These are phyloP conservation scores for Heterodera filipjevi DNA, from an alignment of 2,888 invertebrate genomes.

Conservation along the genomic window DNA sequence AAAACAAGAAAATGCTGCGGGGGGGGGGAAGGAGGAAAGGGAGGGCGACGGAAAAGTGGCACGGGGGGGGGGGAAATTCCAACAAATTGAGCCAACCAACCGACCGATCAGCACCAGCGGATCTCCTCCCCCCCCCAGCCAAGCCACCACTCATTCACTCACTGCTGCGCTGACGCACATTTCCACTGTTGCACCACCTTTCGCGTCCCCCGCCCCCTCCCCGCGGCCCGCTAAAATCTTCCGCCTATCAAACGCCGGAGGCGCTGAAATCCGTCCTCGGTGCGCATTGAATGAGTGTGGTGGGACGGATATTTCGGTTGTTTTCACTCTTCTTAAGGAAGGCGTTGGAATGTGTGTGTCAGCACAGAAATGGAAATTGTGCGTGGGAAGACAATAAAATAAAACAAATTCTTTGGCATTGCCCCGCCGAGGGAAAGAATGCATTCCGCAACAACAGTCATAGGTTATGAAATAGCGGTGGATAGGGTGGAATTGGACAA, in stretches of 20 bases:
- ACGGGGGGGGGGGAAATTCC: constrained; percentile 2
- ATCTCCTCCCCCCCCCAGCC: neutral
- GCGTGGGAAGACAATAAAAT: neutral
- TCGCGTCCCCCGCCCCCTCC: neutral
- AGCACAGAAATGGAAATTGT: neutral
- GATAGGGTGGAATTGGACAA: neutral
- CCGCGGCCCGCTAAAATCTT: neutral
- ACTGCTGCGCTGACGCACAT: neutral
- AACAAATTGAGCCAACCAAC: neutral
- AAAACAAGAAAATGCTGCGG: constrained; percentile 12
- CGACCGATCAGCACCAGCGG: neutral
- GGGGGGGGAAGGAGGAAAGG: neutral
- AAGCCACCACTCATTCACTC: neutral
- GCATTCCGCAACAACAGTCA: neutral
- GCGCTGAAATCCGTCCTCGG: neutral
- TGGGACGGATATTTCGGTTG: neutral
- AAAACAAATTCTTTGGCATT: neutral
- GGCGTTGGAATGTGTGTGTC: neutral
- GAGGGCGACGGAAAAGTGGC: too few relatives aligned
- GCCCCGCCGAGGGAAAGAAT: neutral
- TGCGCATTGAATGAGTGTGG: neutral
- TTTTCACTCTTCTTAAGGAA: neutral
- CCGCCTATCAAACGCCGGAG: neutral
- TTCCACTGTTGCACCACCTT: neutral
- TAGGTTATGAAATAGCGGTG: neutral